Conservation (phyloP, 2,113 vertebrate genomes). For the Ranitomeya variabilis region DNA sequence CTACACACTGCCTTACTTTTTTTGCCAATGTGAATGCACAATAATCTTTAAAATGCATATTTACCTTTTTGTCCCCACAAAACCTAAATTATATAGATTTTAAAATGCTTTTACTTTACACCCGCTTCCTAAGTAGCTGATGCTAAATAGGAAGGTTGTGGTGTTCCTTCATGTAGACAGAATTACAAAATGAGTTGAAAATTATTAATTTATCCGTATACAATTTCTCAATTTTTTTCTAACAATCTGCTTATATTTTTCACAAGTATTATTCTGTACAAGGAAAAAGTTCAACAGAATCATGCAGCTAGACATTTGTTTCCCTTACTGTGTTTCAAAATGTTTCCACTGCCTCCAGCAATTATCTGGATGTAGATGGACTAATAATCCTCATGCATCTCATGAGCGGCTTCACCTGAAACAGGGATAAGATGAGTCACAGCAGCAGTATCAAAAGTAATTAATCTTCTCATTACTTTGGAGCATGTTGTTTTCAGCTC, state of each 20-base stretch:
- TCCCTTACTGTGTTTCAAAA: not conserved
- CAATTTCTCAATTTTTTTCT: not conserved
- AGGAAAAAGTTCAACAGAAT: not conserved
- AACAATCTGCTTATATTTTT: not conserved
- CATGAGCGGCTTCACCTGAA: not conserved
- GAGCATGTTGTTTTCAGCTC: not conserved
- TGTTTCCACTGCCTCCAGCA: not conserved
- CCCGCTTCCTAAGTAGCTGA: not conserved
- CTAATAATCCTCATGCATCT: not conserved
- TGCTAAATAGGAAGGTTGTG: not conserved
- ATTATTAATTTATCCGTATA: not conserved
- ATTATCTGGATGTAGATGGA: not conserved
- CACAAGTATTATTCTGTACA: not conserved
- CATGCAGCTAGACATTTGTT: not conserved
- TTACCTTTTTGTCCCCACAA: too few species aligned
- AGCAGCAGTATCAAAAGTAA: not conserved
- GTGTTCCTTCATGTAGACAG: too few species aligned
- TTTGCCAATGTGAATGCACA: too few species aligned
- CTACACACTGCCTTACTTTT: too few species aligned
- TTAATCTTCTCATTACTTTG: conserved; percentile 9
- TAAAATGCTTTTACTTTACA: too few species aligned
- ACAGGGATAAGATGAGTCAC: not conserved
- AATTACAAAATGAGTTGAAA: too few species aligned
- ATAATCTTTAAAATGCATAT: too few species aligned
- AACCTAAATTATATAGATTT: too few species aligned